These are phyloP conservation scores for Coptodon bakossiorum DNA, from an alignment of 2,113 vertebrate genomes.

Conservation along the genomic window DNA sequence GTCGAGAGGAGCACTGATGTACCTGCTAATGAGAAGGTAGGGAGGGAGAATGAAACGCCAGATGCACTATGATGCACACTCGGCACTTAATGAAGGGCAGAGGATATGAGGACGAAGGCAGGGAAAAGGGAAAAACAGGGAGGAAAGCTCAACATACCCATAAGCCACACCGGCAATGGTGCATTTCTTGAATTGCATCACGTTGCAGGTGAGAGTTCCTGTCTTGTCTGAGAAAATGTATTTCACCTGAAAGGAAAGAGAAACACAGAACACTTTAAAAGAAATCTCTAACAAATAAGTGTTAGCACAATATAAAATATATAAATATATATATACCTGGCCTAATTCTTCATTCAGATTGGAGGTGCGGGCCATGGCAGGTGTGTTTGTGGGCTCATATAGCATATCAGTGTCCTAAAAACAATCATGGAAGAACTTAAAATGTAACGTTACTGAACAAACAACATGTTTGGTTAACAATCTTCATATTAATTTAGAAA, in stretches of 20 bases:
- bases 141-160: conserved; percentile 76
- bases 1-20: conserved; percentile 45
- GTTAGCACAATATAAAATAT: background rate
- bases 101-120: background rate
- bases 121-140: background rate
- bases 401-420: conserved; percentile 92
- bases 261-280: background rate
- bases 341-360: conserved; percentile 98
- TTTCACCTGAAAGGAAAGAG: conserved; percentile 81
- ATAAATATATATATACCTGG: conserved; percentile 62
- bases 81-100: conserved; percentile 43
- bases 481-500: background rate
- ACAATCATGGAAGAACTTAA: background rate
- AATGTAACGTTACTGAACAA: background rate
- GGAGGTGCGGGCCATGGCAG: conserved; percentile 94
- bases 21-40: conserved; percentile 59
- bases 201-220: conserved; percentile 96
- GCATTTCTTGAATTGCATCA: conserved; percentile 99
- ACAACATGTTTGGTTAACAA: fast-evolving
- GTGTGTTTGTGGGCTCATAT: conserved; percentile 90
- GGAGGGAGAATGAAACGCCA: conserved; percentile 49
- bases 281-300: background rate
- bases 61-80: conserved; percentile 48
- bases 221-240: conserved; percentile 99
- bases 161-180: conserved; percentile 93